Conservation (phyloP, 2,797 vertebrate species). For the Sciurus carolinensis region DNA sequence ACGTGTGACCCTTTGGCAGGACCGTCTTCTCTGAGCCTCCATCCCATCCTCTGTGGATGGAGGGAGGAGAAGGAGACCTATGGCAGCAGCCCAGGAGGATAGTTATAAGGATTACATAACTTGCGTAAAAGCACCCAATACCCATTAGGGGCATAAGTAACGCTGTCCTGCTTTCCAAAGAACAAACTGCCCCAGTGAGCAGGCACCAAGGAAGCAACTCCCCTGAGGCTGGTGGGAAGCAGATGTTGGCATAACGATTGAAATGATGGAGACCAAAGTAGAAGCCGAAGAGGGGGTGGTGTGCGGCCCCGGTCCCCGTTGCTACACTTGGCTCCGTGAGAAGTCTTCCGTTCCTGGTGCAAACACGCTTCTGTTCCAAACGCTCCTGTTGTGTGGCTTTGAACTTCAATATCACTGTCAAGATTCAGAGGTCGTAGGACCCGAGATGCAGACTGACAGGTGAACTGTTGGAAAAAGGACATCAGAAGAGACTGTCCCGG, state of each 20-base stretch:
- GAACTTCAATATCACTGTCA: neutral
- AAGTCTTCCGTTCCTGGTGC: neutral
- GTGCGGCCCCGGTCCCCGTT: neutral
- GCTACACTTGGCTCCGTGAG: neutral
- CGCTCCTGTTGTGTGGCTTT: neutral
- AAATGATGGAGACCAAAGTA: neutral
- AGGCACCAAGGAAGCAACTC: neutral
- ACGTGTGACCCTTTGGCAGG: neutral
- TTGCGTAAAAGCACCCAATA: neutral
- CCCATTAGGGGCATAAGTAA: neutral
- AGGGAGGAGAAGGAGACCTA: accelerated
- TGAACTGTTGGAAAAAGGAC: neutral
- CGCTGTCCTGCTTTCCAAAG: neutral
- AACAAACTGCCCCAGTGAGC: neutral
- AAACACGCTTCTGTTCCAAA: neutral
- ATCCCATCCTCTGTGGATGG: neutral
- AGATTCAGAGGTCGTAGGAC: neutral
- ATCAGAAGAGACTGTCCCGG: neutral
- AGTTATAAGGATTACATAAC: neutral
- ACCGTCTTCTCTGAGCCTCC: neutral
- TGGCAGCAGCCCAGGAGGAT: neutral
- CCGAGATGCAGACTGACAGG: neutral
- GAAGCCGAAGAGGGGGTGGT: neutral
- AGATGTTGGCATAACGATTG: neutral
- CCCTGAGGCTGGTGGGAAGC: neutral